Conservation (phyloP, 2,888 invertebrate genomes). For the Boloria euphrosyne region DNA sequence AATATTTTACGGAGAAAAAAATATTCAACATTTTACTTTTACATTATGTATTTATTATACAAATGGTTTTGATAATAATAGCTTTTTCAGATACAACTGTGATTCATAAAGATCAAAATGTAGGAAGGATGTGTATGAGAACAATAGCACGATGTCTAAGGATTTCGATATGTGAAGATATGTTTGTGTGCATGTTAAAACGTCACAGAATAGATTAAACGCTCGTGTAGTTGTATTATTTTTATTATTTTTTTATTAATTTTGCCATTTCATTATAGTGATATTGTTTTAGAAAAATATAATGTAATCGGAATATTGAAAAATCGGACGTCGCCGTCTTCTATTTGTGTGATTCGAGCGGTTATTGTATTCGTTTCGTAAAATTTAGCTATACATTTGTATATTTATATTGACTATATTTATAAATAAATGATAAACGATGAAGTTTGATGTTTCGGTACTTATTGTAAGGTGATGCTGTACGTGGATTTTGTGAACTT, state of each 20-base stretch:
- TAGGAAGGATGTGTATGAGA: constrained; percentile 3
- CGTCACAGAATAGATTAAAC: constrained; percentile 17
- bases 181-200: constrained; percentile 31
- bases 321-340: constrained; percentile 42
- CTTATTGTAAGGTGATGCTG: constrained; percentile 35
- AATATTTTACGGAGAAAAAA: neutral
- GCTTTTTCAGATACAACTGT: constrained; percentile 16
- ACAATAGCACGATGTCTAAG: neutral
- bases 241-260: constrained; percentile 25
- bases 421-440: constrained; percentile 15
- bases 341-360: constrained; percentile 26
- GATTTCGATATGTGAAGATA: constrained; percentile 28
- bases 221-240: constrained; percentile 8
- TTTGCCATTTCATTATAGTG: constrained; percentile 35
- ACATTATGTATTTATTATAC: neutral
- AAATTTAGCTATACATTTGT: constrained; percentile 13
- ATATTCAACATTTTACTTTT: neutral
- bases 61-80: constrained; percentile 8
- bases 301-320: constrained; percentile 20
- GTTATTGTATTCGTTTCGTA: constrained; percentile 17
- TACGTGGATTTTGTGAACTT: constrained; percentile 35
- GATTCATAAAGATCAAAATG: neutral
- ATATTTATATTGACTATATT: constrained; percentile 19
- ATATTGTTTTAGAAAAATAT: constrained; percentile 29
- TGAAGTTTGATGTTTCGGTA: constrained; percentile 36